These are phyloP conservation scores for Auanema freiburgensis DNA, from an alignment of 2,888 invertebrate species.

Conservation along the genomic window DNA sequence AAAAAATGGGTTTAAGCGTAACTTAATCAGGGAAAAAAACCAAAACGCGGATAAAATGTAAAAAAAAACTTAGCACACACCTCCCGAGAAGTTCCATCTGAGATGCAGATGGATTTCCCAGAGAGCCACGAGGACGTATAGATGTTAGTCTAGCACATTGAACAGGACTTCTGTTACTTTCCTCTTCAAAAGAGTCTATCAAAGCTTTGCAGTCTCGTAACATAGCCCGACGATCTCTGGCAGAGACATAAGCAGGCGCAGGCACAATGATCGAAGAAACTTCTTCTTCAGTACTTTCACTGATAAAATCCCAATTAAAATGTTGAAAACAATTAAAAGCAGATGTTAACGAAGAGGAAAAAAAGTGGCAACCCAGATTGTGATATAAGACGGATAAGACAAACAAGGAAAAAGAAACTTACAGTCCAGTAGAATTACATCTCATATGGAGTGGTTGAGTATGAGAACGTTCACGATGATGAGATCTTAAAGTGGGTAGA, in stretches of 20 bases:
- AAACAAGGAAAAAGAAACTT: constrained; percentile 5
- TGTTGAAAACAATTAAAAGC: not conserved
- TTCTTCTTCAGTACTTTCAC: constrained; percentile 6
- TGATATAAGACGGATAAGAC: constrained; percentile 1
- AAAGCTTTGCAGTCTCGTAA: constrained; percentile 13
- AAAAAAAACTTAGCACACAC: constrained; percentile 7
- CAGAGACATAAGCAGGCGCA: constrained; percentile 1
- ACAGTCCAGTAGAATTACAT: constrained; percentile 9
- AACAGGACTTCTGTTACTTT: constrained; percentile 9
- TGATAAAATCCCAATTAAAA: not conserved
- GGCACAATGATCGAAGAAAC: not conserved
- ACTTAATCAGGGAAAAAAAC: not conserved
- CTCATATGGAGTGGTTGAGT: constrained; percentile 18
- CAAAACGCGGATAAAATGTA: not conserved
- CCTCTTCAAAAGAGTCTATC: constrained; percentile 23
- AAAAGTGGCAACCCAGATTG: constrained; percentile 3
- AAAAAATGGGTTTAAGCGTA: not conserved
- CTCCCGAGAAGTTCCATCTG: constrained; percentile 22
- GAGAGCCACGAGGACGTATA: constrained; percentile 16
- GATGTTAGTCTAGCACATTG: not conserved
- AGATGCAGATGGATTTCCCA: constrained; percentile 14
- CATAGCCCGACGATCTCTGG: constrained; percentile 16
- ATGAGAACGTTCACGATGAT: constrained; percentile 20
- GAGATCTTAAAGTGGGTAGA: not conserved
- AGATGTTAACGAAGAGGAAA: not conserved